Conservation (phyloP, 2,113 vertebrate species). For the Semicossyphus pulcher region DNA sequence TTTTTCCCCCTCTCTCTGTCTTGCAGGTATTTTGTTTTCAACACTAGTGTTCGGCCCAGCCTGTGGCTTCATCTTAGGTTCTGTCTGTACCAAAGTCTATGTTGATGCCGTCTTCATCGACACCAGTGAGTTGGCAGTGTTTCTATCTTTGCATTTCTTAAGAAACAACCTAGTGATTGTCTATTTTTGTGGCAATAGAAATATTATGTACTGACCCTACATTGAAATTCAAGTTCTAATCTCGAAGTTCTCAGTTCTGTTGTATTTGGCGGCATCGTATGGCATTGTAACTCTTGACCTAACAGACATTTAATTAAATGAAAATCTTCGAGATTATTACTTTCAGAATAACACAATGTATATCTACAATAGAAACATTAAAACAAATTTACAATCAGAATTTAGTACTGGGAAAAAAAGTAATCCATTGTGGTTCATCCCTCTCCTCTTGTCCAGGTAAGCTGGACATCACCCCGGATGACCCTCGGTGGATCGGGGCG, state of each 20-base stretch:
- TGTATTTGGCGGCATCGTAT: too few species aligned
- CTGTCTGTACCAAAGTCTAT: conserved; percentile 85
- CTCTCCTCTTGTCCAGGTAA: conserved; percentile 55
- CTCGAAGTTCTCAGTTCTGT: too few species aligned
- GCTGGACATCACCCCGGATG: conserved; percentile 82
- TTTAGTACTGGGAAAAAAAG: too few species aligned
- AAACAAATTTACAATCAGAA: too few species aligned
- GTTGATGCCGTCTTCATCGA: conserved; percentile 86
- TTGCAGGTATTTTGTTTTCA: conserved; percentile 84
- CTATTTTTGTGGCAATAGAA: neutral
- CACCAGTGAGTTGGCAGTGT: conserved; percentile 75
- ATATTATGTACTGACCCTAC: neutral
- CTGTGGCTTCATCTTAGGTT: conserved; percentile 84
- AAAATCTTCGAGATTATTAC: too few species aligned
- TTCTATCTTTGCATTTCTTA: neutral
- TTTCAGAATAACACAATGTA: too few species aligned
- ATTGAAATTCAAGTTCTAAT: too few species aligned
- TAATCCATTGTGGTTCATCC: neutral
- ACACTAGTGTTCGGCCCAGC: conserved; percentile 84
- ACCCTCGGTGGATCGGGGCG: conserved; percentile 84
- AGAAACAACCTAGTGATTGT: neutral
- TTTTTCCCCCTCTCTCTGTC: conserved; percentile 8
- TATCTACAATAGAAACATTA: neutral
- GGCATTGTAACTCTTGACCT: too few species aligned
- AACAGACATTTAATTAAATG: too few species aligned